These are phyloP conservation scores for Gibbula magus DNA, from an alignment of 2,888 invertebrate genomes.

Conservation along the genomic window DNA sequence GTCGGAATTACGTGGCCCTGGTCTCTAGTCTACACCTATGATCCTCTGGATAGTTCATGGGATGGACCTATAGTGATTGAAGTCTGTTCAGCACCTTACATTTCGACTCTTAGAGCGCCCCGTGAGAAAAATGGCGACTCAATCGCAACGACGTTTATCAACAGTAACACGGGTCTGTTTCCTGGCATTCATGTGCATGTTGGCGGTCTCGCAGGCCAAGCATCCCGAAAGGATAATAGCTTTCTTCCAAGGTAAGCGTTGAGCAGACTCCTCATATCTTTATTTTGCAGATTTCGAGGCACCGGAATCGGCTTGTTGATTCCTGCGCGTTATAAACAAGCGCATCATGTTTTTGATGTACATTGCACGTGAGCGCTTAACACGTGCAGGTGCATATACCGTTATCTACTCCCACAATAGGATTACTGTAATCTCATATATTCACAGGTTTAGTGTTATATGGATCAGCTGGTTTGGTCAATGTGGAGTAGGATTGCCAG, in stretches of 20 bases:
- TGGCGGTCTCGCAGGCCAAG: not conserved
- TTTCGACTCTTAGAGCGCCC: not conserved
- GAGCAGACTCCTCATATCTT: not conserved
- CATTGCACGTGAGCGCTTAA: not conserved
- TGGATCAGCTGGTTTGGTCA: too few species aligned
- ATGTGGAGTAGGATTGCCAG: too few species aligned
- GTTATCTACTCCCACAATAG: not conserved
- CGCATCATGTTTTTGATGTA: not conserved
- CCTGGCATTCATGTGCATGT: conserved; percentile 12
- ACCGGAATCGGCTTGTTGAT: not conserved
- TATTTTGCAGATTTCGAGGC: not conserved
- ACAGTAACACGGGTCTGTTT: not conserved
- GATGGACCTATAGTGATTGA: not conserved
- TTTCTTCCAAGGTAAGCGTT: conserved; percentile 51
- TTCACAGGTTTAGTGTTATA: not conserved
- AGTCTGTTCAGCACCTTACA: not conserved
- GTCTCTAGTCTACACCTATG: not conserved
- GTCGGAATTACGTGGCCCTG: conserved; percentile 1
- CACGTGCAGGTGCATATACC: not conserved
- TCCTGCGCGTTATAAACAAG: not conserved
- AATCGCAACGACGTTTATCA: not conserved
- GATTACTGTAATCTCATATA: not conserved
- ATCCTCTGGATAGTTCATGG: not conserved
- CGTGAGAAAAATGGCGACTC: conserved; percentile 19
- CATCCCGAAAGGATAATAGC: conserved; percentile 42